A percentile compares a stretch with the other conserved stretches of the same genome.
phyloP scores from a whole-genome alignment of 1,140 invertebrate species.

The Chionoecetes opilio region DNA sequence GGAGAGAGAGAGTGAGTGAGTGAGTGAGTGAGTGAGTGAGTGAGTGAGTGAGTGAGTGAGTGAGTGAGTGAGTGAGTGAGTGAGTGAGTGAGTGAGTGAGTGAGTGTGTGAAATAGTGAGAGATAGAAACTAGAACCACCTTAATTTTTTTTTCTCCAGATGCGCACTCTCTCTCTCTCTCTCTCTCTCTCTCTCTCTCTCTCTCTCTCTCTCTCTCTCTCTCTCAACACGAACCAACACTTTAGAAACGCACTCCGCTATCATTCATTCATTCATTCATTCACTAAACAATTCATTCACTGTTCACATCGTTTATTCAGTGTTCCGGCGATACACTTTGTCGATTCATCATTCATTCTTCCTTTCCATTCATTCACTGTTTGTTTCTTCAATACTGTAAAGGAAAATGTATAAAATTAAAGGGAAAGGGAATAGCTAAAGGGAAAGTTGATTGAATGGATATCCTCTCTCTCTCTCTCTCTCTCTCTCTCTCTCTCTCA shows the following conservation, averaged over 20 bases:
- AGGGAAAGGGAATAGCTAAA: too few relatives aligned
- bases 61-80: not conserved
- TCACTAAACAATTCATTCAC: too few relatives aligned
- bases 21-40: not conserved
- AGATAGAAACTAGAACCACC: not conserved
- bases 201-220: constrained; percentile 1
- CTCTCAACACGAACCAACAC: not conserved
- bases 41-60: constrained; percentile 1
- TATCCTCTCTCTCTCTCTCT: not conserved
- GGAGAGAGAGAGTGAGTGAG: not conserved
- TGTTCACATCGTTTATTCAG: too few relatives aligned
- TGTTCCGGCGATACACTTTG: too few relatives aligned
- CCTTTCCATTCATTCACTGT: too few relatives aligned
- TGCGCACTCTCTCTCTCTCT: not conserved
- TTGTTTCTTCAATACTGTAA: too few relatives aligned
- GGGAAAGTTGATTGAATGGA: not conserved
- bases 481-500: too few relatives aligned
- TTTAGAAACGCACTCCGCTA: too few relatives aligned
- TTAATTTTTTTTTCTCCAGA: not conserved
- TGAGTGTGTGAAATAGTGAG: not conserved
- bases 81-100: not conserved
- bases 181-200: constrained; percentile 5
- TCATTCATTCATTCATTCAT: too few relatives aligned
- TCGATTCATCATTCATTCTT: too few relatives aligned
- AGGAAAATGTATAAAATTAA: too few relatives aligned